phyloP scores from a whole-genome alignment of 1,140 invertebrate genomes.

The Pomacea maculata region DNA sequence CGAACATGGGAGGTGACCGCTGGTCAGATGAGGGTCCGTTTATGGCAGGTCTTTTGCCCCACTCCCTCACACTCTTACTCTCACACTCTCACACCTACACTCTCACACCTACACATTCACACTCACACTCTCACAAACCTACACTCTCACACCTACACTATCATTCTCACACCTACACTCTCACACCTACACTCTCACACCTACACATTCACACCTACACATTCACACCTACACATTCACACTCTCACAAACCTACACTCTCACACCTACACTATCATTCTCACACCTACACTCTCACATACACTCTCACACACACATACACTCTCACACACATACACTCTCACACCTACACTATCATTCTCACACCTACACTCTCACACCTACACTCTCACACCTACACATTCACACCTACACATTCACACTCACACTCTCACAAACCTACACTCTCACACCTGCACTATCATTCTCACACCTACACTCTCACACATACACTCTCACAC shows the following conservation, averaged over 20 bases:
- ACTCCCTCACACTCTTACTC: neutral
- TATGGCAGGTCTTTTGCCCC: neutral
- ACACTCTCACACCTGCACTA: too few relatives aligned
- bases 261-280: neutral
- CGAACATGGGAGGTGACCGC: neutral
- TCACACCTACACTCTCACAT: too few relatives aligned
- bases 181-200: too few relatives aligned
- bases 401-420: neutral
- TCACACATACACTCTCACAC: too few relatives aligned
- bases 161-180: too few relatives aligned
- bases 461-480: neutral
- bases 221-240: neutral
- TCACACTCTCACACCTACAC: neutral
- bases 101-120: neutral
- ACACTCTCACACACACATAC: neutral
- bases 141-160: too few relatives aligned
- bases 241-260: neutral
- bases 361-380: too few relatives aligned
- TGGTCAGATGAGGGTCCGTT: neutral
- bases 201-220: neutral
- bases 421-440: neutral
- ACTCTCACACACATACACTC: neutral
- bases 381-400: too few relatives aligned
- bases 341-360: too few relatives aligned
- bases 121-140: too few relatives aligned